phyloP scores from a whole-genome alignment of 2,888 invertebrate genomes.

The Cheilosia pagana region DNA sequence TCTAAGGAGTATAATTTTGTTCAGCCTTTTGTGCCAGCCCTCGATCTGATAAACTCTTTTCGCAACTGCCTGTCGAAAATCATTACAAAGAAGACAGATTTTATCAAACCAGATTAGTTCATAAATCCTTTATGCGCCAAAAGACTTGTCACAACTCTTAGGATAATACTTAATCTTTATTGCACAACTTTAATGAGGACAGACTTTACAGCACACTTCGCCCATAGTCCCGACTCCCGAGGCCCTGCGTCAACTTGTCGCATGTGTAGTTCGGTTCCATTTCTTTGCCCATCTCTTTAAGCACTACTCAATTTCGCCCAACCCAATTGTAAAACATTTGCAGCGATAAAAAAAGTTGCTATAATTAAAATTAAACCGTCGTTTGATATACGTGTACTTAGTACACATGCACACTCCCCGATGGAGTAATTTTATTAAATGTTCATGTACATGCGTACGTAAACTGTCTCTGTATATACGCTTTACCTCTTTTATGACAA shows the following conservation, averaged over 20 bases:
- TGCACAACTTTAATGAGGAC: constrained; percentile 6
- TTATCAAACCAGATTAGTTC: not conserved
- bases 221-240: constrained; percentile 1
- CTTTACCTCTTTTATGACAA: constrained; percentile 38
- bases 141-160: constrained; percentile 1
- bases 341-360: constrained; percentile 31
- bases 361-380: constrained; percentile 52
- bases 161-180: constrained; percentile 43
- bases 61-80: not conserved
- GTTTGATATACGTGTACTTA: constrained; percentile 54
- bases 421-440: constrained; percentile 60
- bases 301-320: constrained; percentile 12
- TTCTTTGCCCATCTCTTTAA: not conserved
- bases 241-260: constrained; percentile 33
- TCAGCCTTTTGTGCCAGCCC: not conserved
- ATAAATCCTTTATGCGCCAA: constrained; percentile 21
- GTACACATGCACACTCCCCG: constrained; percentile 17
- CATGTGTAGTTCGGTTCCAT: not conserved
- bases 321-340: constrained; percentile 26
- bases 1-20: no score
- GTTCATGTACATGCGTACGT: constrained; percentile 13
- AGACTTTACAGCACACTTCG: constrained; percentile 9
- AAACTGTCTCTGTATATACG: not conserved
- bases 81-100: not conserved
- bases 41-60: not conserved